phyloP scores from a whole-genome alignment of 1,140 invertebrate species.

The Ceratina japonica region DNA sequence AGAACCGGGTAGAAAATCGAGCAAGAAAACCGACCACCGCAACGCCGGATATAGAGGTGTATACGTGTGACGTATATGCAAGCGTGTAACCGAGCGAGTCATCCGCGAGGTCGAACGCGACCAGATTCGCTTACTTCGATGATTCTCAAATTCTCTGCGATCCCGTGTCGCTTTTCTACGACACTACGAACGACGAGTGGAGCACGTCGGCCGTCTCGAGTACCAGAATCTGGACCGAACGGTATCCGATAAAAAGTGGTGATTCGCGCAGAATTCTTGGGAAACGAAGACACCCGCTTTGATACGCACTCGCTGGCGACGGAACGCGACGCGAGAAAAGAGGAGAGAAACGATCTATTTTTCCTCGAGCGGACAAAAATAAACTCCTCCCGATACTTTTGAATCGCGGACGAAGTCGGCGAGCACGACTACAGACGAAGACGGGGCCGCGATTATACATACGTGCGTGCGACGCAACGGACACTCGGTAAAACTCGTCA shows the following conservation, averaged over 20 bases:
- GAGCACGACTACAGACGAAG: neutral
- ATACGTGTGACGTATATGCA: slow-evolving; percentile 36
- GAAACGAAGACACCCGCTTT: slow-evolving; percentile 4
- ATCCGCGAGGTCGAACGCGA: neutral
- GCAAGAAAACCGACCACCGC: slow-evolving; percentile 56
- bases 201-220: neutral
- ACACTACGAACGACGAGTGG: too few relatives aligned
- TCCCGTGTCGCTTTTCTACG: too few relatives aligned
- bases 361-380: slow-evolving; percentile 21
- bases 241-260: neutral
- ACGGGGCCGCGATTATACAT: too few relatives aligned
- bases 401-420: neutral
- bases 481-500: too few relatives aligned
- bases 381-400: slow-evolving; percentile 24
- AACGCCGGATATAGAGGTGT: slow-evolving; percentile 43
- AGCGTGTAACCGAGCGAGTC: neutral
- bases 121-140: neutral
- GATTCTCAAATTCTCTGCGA: neutral
- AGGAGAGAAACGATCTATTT: slow-evolving; percentile 14
- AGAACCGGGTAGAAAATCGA: slow-evolving; percentile 40
- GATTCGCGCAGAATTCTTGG: neutral
- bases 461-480: too few relatives aligned
- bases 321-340: neutral
- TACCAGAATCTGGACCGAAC: neutral
- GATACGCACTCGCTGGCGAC: neutral